Evolutionary conservation across 2,113 vertebrate species (phyloP).

Genomic region (Triplophysa siluroides): DNA sequence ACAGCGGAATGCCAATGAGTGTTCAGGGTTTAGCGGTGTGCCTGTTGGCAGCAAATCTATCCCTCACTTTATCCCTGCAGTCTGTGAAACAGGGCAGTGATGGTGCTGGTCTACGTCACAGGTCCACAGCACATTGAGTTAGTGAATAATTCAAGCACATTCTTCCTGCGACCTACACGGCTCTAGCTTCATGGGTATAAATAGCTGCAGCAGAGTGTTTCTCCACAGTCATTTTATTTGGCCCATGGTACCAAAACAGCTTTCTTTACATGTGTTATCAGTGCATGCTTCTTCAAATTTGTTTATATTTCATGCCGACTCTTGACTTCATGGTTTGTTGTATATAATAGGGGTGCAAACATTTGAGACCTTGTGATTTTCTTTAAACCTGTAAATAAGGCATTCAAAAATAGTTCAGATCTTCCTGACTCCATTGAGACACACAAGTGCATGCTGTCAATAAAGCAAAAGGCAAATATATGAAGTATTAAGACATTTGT

Average conservation of each 20-base stretch:
- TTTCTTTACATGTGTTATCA: not conserved
- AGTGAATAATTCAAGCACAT: constrained; percentile 77
- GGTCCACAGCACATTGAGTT: constrained; percentile 52
- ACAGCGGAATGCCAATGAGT: not conserved
- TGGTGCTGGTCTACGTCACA: constrained; percentile 43
- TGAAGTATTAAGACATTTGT: too few relatives aligned
- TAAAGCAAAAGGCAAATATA: too few relatives aligned
- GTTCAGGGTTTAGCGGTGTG: not conserved
- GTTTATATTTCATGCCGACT: not conserved
- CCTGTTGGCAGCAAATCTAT: not conserved
- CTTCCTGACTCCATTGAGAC: too few relatives aligned
- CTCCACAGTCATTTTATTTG: not conserved
- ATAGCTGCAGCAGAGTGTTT: constrained; percentile 64
- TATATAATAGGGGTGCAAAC: not conserved
- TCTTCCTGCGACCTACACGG: constrained; percentile 61
- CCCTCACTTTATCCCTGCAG: not conserved
- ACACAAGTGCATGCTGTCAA: too few relatives aligned
- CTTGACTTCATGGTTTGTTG: too few relatives aligned
- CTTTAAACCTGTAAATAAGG: too few relatives aligned
- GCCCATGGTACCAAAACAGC: not conserved
- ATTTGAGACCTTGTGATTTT: not conserved
- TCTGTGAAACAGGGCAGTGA: constrained; percentile 6
- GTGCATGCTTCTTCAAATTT: not conserved
- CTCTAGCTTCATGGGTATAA: constrained; percentile 67
- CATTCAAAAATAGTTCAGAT: too few relatives aligned